Base-by-base conservation (phyloP, 2,888 invertebrate genomes). In the Synanthedon tipuliformis region DNA sequence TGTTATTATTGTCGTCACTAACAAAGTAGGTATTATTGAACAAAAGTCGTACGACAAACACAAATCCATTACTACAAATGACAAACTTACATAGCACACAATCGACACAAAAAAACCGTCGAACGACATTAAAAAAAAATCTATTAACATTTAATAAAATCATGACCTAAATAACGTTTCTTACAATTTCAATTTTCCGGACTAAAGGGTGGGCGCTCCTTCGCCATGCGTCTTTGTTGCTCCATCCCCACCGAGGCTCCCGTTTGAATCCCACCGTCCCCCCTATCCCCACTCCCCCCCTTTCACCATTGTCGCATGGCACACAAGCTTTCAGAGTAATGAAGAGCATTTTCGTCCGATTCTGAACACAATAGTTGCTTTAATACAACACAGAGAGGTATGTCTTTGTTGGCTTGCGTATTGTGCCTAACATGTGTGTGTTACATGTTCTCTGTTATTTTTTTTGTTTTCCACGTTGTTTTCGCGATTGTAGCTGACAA, bases 281-380 rank as follows among this genome's bases (percentile, higher is more conserved):
- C 56, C 58, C 61, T 58, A 54, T 52, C 48, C 55, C 55, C 57
- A 23, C 53, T 54, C 59, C 68, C 71, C 70, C 69, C 69, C 61
- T 65, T 70, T 69, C 71, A 63, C 80, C 76, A 86, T 87, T 87
- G 87, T 87, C 81, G 81, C 78, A 81, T 76, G 77, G 83, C 83
- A 86, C 81, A 82, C 83, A 81, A 85, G 88, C 88, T 88, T 87
- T 88, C 88, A 87, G 78, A 81, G 84, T 88, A 88, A 88, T 88
- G 88, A 88, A 88, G 88, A 88, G 87, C 85, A 88, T 88, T 88
- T 88, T 88, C 86, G 88, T 87, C 85, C 87, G 86, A 88, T 88
- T 88, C 80, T 66, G 77, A 71, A 55, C 69, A 87, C 87, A 87
- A 86, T 85, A 65, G 71, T 57, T 69, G 78, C 81, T 85, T 82